These are phyloP conservation scores for Capitulum mitella DNA, from an alignment of 2,888 invertebrate species.

Conservation along the genomic window DNA sequence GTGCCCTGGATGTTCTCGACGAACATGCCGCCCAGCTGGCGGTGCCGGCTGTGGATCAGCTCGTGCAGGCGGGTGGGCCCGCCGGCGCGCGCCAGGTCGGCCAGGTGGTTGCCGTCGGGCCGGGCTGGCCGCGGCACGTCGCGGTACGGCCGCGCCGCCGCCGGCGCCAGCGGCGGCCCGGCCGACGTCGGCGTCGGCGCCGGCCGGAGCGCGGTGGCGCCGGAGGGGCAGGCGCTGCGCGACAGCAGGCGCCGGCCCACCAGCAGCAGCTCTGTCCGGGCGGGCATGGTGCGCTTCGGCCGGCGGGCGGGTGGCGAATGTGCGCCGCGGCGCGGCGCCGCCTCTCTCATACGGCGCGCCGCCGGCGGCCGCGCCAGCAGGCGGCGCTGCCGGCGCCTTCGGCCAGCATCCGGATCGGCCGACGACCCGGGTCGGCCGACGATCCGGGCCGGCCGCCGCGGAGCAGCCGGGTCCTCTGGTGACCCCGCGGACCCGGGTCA, in stretches of 20 bases:
- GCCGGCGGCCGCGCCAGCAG: not conserved
- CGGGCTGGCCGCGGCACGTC: not conserved
- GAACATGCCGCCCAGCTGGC: conserved; percentile 1
- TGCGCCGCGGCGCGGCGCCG: not conserved
- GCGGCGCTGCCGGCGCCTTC: conserved; percentile 1
- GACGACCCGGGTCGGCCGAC: no score
- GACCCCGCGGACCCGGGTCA: no score
- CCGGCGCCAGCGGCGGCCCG: not conserved
- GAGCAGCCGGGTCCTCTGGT: no score
- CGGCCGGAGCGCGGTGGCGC: not conserved
- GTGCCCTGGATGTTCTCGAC: conserved; percentile 17
- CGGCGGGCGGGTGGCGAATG: not conserved
- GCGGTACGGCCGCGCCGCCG: not conserved
- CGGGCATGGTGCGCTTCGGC: not conserved
- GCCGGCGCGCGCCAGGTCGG: conserved; percentile 21
- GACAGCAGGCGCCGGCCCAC: not conserved
- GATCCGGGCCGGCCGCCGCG: no score
- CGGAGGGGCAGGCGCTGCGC: not conserved
- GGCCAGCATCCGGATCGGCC: no score
- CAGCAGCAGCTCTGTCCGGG: not conserved
- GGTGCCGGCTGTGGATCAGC: conserved; percentile 3
- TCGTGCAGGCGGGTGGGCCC: conserved; percentile 6
- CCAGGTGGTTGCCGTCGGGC: conserved; percentile 14
- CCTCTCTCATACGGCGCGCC: not conserved
- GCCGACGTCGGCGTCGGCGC: not conserved